These are phyloP conservation scores for Synchiropus splendidus DNA, from an alignment of 2,113 vertebrate genomes.

Conservation along the genomic window DNA sequence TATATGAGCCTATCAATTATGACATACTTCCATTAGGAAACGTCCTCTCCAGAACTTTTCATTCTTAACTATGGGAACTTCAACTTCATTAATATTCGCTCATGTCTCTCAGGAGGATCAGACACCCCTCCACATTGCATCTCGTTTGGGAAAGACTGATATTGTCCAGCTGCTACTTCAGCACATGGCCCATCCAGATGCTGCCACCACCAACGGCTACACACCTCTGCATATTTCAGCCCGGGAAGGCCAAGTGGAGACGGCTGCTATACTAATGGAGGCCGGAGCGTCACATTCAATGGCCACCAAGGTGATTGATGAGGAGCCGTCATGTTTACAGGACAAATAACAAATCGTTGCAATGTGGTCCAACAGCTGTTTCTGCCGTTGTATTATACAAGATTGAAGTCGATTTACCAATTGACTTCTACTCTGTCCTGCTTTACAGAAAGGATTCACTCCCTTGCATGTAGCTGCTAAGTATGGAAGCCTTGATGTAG, in stretches of 20 bases:
- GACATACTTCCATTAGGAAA: too few relatives aligned
- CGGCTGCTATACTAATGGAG: conserved; percentile 85
- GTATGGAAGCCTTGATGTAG: conserved; percentile 91
- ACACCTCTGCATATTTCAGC: conserved; percentile 94
- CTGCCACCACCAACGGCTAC: conserved; percentile 90
- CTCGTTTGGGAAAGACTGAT: conserved; percentile 93
- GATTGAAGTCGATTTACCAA: too few relatives aligned
- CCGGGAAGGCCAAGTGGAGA: conserved; percentile 90
- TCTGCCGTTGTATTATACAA: too few relatives aligned
- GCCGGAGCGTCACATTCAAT: conserved; percentile 89
- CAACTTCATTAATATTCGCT: too few relatives aligned
- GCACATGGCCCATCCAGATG: conserved; percentile 96
- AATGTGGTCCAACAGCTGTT: too few relatives aligned
- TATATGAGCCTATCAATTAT: conserved; percentile 6
- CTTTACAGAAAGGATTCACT: conserved; percentile 92
- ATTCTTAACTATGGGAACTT: too few relatives aligned
- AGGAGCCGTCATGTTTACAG: too few relatives aligned
- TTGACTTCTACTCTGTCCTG: too few relatives aligned
- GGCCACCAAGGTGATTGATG: conserved; percentile 77
- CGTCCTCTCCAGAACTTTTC: too few relatives aligned
- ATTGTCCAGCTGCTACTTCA: conserved; percentile 93
- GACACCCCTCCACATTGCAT: conserved; percentile 93
- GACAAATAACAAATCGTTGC: too few relatives aligned
- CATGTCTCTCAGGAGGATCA: conserved; percentile 90
- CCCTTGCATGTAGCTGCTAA: conserved; percentile 94